Conservation (phyloP, 2,113 vertebrate species). For the Leptocoma aspasia region DNA sequence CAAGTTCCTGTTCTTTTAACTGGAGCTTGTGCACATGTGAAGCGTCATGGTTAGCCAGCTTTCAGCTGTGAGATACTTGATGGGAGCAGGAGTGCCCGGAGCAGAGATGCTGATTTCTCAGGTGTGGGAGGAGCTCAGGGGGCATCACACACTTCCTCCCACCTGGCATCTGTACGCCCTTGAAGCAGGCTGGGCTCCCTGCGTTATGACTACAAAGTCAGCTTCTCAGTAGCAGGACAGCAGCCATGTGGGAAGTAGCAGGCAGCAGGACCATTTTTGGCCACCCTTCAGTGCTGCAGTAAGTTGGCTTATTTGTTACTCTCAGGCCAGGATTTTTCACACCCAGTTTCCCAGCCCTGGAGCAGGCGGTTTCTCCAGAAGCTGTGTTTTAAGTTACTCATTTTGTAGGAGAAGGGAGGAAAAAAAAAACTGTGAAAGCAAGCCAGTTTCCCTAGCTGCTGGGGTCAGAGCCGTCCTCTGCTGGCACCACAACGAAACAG, state of each 20-base stretch:
- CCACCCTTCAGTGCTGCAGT: background rate
- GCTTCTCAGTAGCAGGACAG: background rate
- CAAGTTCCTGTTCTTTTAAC: background rate
- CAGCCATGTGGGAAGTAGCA: background rate
- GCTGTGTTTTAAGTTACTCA: background rate
- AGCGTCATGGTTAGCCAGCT: accelerated
- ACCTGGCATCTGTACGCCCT: background rate
- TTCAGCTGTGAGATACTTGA: background rate
- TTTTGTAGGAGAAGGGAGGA: background rate
- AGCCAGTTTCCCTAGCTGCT: background rate
- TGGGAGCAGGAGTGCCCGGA: background rate
- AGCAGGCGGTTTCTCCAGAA: background rate
- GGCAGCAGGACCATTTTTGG: background rate
- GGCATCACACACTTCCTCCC: background rate
- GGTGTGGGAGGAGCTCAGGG: background rate
- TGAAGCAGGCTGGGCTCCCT: background rate
- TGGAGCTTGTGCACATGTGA: background rate
- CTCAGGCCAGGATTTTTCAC: background rate
- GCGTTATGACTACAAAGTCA: background rate
- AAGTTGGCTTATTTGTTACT: background rate
- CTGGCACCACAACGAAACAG: accelerated
- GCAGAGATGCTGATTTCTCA: accelerated
- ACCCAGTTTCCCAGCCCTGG: background rate
- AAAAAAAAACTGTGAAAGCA: background rate
- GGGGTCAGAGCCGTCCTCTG: background rate